phyloP scores from a whole-genome alignment of 1,140 invertebrate genomes.

The Oreohelix idahoensis region DNA sequence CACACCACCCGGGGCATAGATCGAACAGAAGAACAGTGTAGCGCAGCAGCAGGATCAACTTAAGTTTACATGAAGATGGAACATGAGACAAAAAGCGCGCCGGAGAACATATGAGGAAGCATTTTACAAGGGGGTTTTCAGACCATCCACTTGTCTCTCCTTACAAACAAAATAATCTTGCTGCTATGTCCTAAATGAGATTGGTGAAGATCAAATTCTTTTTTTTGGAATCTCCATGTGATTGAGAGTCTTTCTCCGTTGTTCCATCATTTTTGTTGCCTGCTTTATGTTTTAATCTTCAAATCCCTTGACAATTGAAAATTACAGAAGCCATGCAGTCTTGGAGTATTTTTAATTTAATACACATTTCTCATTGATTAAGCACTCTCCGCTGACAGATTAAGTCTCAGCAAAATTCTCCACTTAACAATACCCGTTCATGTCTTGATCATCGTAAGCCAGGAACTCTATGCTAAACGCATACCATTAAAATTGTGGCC shows the following conservation, averaged over 20 bases:
- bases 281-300: slow-evolving; percentile 15
- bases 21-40: background rate
- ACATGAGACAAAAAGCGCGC: slow-evolving; percentile 15
- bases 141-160: slow-evolving; percentile 18
- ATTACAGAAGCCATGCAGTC: background rate
- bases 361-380: background rate
- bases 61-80: slow-evolving; percentile 1
- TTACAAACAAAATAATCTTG: slow-evolving; percentile 11
- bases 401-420: background rate
- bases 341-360: background rate
- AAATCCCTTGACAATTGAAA: background rate
- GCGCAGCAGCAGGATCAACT: background rate
- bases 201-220: background rate
- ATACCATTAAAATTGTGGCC: too few relatives aligned
- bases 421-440: too few relatives aligned
- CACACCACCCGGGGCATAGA: slow-evolving; percentile 13
- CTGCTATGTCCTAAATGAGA: background rate
- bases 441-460: too few relatives aligned
- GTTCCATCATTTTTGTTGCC: background rate
- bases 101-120: background rate
- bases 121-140: background rate
- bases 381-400: background rate
- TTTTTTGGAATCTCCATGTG: background rate
- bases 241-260: background rate
- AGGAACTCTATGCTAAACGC: too few relatives aligned